Conservation (phyloP, 2,797 vertebrate species). For the Choloepus didactylus region DNA sequence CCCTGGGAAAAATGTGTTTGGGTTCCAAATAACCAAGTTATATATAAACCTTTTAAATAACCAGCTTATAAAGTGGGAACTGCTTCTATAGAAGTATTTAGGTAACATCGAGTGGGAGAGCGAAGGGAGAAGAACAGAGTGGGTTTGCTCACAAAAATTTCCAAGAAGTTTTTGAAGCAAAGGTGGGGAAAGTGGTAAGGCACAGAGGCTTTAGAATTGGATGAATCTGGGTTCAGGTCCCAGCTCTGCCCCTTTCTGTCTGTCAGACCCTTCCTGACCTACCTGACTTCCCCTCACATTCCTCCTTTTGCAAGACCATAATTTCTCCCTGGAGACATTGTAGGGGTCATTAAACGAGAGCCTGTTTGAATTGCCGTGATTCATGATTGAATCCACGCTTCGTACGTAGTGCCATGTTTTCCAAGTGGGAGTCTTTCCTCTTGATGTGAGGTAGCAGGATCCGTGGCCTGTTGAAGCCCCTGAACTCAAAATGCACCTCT, state of each 20-base stretch:
- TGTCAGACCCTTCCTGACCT: neutral
- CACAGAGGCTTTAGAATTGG: neutral
- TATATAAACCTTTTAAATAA: constrained; percentile 80
- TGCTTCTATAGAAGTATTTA: constrained; percentile 78
- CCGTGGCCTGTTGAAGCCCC: neutral
- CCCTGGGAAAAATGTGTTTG: constrained; percentile 60
- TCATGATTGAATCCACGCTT: too few species aligned
- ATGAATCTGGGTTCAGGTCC: neutral
- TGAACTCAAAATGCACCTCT: neutral
- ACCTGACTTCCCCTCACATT: neutral
- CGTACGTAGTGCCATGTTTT: neutral
- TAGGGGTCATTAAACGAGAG: neutral
- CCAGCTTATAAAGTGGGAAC: constrained; percentile 70
- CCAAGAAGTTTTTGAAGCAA: constrained; percentile 65
- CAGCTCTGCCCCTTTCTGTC: neutral
- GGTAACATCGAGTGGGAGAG: constrained; percentile 81
- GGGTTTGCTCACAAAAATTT: constrained; percentile 73
- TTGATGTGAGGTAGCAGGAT: neutral
- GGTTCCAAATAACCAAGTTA: constrained; percentile 75
- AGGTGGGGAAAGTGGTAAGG: neutral
- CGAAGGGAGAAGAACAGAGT: constrained; percentile 77
- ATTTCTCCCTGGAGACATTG: neutral
- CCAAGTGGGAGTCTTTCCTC: neutral
- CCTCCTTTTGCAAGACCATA: neutral
- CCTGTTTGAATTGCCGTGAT: neutral